These are phyloP conservation scores for Semaprochilodus insignis DNA, from an alignment of 2,797 vertebrate genomes.

Conservation along the genomic window DNA sequence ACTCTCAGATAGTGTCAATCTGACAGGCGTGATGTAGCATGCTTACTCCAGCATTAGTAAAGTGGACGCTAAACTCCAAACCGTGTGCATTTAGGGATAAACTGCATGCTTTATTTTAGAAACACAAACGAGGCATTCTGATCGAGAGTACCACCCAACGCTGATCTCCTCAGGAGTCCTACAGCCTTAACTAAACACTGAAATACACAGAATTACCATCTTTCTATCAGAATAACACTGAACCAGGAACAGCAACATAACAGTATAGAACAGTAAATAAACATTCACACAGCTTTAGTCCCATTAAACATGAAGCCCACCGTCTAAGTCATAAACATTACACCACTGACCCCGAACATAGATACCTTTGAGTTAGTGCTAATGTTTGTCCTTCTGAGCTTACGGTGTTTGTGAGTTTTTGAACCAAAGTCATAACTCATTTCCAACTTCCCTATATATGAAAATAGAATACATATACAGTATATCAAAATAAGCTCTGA, in stretches of 20 bases:
- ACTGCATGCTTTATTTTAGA: background rate
- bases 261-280: background rate
- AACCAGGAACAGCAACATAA: background rate
- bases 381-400: no score
- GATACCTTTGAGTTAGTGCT: no score
- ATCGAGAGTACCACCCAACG: slow-evolving; percentile 59
- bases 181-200: slow-evolving; percentile 73
- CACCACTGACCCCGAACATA: no score
- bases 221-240: background rate
- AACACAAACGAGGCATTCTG: slow-evolving; percentile 57
- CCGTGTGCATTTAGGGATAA: slow-evolving; percentile 27
- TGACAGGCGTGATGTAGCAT: slow-evolving; percentile 34
- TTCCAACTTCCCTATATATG: no score
- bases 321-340: no score
- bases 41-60: slow-evolving; percentile 59
- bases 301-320: background rate
- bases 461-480: no score
- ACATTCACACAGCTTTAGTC: background rate
- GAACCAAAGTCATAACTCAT: no score
- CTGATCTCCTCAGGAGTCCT: slow-evolving; percentile 68
- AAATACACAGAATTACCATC: slow-evolving; percentile 64
- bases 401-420: no score
- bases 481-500: no score
- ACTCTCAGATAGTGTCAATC: no score
- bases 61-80: slow-evolving; percentile 16